phyloP scores from a whole-genome alignment of 2,797 vertebrate genomes.

The Melanotaenia boesemani region DNA sequence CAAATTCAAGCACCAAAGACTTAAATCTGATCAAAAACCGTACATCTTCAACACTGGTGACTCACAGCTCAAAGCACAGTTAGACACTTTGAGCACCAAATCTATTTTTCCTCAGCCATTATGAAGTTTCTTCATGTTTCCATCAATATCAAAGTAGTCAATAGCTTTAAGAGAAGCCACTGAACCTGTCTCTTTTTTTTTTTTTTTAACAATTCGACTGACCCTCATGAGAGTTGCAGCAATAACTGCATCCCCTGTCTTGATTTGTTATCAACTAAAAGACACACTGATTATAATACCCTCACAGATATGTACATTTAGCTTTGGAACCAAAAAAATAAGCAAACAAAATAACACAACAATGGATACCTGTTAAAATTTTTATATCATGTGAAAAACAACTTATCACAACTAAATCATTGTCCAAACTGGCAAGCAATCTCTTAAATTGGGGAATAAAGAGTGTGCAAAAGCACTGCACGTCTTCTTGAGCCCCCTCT shows the following conservation, averaged over 20 bases:
- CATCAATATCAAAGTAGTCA: neutral
- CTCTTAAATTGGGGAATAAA: neutral
- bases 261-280: neutral
- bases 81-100: neutral
- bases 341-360: neutral
- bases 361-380: neutral
- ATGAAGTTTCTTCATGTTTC: neutral
- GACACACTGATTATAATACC: neutral
- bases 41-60: neutral
- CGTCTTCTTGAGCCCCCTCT: constrained; percentile 21
- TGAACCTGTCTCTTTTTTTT: neutral
- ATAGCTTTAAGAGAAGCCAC: neutral
- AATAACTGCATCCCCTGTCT: neutral
- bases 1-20: neutral
- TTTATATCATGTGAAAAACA: neutral
- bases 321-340: neutral
- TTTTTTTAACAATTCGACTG: neutral
- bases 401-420: neutral
- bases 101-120: neutral
- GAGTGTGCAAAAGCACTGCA: neutral
- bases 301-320: neutral
- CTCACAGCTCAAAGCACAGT: no score
- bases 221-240: neutral
- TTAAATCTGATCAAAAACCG: neutral
- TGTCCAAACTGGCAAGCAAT: neutral